A percentile compares a stretch with the other conserved stretches of the same genome.
Evolutionary conservation across 64 coral and sea anemone species (phyloP).

Genomic region (Anthopleura sola): DNA sequence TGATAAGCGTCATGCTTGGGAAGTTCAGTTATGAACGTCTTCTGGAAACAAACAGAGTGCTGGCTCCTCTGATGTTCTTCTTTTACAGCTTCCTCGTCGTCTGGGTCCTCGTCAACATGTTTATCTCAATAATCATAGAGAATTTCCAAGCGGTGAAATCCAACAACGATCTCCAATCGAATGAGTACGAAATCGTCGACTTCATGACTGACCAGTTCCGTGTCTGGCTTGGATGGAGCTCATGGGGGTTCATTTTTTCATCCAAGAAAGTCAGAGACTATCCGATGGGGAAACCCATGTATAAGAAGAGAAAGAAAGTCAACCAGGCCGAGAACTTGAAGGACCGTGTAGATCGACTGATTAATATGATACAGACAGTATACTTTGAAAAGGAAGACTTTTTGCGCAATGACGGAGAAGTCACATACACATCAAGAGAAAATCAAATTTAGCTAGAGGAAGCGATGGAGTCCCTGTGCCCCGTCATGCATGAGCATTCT

Average conservation of each 20-base stretch:
- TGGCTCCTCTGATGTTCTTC: slow-evolving; percentile 78
- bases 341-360: slow-evolving; percentile 55
- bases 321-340: slow-evolving; percentile 51
- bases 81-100: slow-evolving; percentile 83
- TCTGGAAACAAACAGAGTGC: slow-evolving; percentile 60
- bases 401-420: slow-evolving; percentile 78
- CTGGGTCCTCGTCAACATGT: slow-evolving; percentile 90
- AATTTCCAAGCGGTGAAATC: slow-evolving; percentile 82
- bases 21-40: slow-evolving; percentile 92
- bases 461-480: too few relatives aligned
- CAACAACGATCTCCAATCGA: slow-evolving; percentile 87
- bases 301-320: slow-evolving; percentile 36
- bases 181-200: slow-evolving; percentile 94
- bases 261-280: slow-evolving; percentile 45
- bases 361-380: slow-evolving; percentile 60
- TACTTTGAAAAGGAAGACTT: slow-evolving; percentile 71
- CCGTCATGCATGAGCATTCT: too few relatives aligned
- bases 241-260: slow-evolving; percentile 34
- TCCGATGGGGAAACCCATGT: not conserved
- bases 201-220: slow-evolving; percentile 85
- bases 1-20: slow-evolving; percentile 88
- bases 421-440: slow-evolving; percentile 46
- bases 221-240: slow-evolving; percentile 61
- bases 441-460: not conserved
- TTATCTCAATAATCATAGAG: slow-evolving; percentile 91